Conservation (phyloP, 1,140 invertebrate species). For the Phenacoccus solenopsis region DNA sequence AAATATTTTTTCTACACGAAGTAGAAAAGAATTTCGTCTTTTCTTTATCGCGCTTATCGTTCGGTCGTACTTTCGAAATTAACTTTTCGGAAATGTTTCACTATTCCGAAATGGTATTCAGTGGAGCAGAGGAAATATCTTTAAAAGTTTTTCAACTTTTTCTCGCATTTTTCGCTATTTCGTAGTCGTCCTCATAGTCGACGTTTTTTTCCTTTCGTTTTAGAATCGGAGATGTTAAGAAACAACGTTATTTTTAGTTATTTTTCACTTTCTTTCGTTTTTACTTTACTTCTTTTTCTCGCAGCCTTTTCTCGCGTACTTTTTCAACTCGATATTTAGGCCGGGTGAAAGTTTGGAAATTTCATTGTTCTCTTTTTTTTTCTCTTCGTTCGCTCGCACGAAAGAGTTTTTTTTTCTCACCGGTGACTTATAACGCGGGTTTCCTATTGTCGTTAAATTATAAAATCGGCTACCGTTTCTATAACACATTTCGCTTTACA, state of each 20-base stretch:
- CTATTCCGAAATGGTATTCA: not conserved
- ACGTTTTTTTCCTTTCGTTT: not conserved
- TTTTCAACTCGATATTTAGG: not conserved
- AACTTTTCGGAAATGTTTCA: conserved; percentile 2
- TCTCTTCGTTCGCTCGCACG: not conserved
- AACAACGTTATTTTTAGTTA: not conserved
- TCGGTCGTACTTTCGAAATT: not conserved
- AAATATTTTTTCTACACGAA: not conserved
- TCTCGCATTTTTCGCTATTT: not conserved
- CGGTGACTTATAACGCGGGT: not conserved
- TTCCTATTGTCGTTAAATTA: not conserved
- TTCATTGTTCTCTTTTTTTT: not conserved
- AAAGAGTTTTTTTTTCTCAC: not conserved
- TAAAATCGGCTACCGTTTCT: not conserved
- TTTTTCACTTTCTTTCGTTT: not conserved
- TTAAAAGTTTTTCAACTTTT: not conserved
- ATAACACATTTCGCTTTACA: not conserved
- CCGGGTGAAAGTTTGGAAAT: not conserved
- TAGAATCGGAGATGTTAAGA: not conserved
- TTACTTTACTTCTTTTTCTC: not conserved
- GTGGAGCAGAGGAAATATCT: not conserved
- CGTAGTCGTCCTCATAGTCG: too few relatives aligned
- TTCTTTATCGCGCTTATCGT: not conserved
- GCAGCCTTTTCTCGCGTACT: not conserved
- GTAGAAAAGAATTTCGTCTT: not conserved